Percentiles rank a stretch among this genome's conserved stretches.
Conservation (phyloP, 2,888 invertebrate species). For the Bursaphelenchus okinawaensis region DNA sequence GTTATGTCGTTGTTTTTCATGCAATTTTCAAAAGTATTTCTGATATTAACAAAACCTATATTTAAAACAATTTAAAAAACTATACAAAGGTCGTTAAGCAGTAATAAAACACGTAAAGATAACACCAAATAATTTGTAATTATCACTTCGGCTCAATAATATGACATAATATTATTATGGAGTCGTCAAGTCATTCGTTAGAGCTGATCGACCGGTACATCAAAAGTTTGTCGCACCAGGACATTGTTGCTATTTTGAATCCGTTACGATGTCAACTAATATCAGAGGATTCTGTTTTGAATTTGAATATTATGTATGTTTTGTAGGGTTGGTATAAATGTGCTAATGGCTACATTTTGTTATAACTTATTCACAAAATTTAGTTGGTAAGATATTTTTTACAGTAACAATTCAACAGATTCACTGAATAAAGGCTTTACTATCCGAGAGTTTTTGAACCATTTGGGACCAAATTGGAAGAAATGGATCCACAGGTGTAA, state of each 20-base stretch:
- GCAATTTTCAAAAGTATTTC: neutral
- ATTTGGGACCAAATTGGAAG: slow-evolving; percentile 37
- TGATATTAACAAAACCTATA: too few relatives aligned
- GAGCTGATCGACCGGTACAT: neutral
- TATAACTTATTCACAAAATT: too few relatives aligned
- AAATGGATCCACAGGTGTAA: slow-evolving; percentile 41
- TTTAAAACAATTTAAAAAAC: too few relatives aligned
- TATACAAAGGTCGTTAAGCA: too few relatives aligned
- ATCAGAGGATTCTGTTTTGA: slow-evolving; percentile 41
- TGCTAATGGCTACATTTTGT: too few relatives aligned
- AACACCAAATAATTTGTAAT: too few relatives aligned
- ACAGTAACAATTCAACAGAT: slow-evolving; percentile 44
- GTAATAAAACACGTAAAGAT: too few relatives aligned
- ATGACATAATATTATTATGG: too few relatives aligned
- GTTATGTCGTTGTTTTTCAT: too few relatives aligned
- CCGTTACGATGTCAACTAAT: slow-evolving; percentile 40
- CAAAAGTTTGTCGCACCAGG: slow-evolving; percentile 15
- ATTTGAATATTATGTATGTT: slow-evolving; percentile 41
- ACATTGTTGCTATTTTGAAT: slow-evolving; percentile 28
- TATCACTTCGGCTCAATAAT: too few relatives aligned
- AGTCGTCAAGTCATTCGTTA: neutral
- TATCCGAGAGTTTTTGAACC: slow-evolving; percentile 34
- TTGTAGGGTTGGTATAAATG: neutral
- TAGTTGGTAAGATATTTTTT: neutral
- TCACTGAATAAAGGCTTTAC: slow-evolving; percentile 41